A percentile compares a stretch with the other conserved stretches of the same genome.
Conservation (phyloP, 2,888 invertebrate genomes). For the Mythimna vitellina region DNA sequence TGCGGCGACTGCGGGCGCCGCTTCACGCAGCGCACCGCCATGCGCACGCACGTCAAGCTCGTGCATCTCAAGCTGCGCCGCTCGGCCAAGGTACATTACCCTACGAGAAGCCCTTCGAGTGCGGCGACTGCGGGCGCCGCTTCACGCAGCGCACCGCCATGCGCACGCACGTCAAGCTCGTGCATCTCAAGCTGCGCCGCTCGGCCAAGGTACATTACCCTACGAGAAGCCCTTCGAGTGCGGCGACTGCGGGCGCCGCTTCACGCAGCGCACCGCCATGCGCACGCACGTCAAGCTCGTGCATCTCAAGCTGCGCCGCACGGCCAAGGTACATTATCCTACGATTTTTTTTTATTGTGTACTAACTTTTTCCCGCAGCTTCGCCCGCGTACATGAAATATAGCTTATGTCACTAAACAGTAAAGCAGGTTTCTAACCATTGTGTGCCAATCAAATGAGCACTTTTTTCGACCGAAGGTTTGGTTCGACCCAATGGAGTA, state of each 20-base stretch:
- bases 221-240: conserved; percentile 84
- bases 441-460: no score
- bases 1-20: conserved; percentile 79
- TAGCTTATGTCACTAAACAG: no score
- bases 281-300: conserved; percentile 83
- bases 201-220: no score
- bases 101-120: conserved; percentile 83
- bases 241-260: conserved; percentile 77
- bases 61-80: conserved; percentile 81
- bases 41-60: conserved; percentile 82
- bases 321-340: no score
- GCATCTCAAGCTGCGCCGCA: conserved; percentile 74
- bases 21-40: conserved; percentile 83
- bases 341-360: no score
- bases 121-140: conserved; percentile 77
- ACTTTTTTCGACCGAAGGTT: no score
- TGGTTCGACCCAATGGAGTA: no score
- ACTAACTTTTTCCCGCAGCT: no score
- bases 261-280: conserved; percentile 83
- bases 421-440: no score
- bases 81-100: no score
- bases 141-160: conserved; percentile 84
- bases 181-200: conserved; percentile 80
- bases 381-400: no score
- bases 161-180: conserved; percentile 82